These are phyloP conservation scores for Eudasyphora cyanicolor DNA, from an alignment of 2,888 invertebrate genomes.

Conservation along the genomic window DNA sequence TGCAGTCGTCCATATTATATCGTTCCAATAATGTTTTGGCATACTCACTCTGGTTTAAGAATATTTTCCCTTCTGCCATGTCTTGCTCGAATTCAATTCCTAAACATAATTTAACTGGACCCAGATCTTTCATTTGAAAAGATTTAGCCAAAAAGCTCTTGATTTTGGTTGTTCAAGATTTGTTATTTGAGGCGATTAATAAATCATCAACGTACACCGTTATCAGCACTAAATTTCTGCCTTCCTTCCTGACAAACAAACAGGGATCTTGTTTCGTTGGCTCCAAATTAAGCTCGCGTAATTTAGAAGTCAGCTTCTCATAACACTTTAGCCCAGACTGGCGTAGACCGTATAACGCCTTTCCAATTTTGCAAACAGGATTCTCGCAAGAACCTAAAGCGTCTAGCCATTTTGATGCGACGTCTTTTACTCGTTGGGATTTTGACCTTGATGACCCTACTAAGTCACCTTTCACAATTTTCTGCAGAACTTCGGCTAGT, in stretches of 20 bases:
- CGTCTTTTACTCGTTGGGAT: not conserved
- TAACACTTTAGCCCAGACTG: constrained; percentile 57
- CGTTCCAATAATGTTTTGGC: constrained; percentile 30
- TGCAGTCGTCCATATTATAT: too few species aligned
- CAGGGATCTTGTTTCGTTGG: constrained; percentile 50
- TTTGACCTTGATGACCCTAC: too few species aligned
- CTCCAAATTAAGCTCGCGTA: constrained; percentile 28
- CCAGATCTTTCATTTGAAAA: too few species aligned
- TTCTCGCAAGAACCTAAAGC: too few species aligned
- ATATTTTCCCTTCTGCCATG: not conserved
- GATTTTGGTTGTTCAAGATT: constrained; percentile 18
- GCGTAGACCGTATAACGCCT: constrained; percentile 54
- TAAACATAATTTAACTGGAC: constrained; percentile 8
- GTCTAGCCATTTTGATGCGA: too few species aligned
- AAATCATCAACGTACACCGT: constrained; percentile 63
- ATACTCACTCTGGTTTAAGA: constrained; percentile 25
- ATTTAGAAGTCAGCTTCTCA: constrained; percentile 27
- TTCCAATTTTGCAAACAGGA: constrained; percentile 50
- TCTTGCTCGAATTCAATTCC: too few species aligned
- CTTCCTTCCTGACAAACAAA: constrained; percentile 38
- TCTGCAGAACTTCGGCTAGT: too few species aligned
- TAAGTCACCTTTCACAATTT: too few species aligned
- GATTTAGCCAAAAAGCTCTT: too few species aligned
- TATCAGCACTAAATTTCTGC: constrained; percentile 28
- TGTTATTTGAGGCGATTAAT: constrained; percentile 56